These are phyloP conservation scores for Trachythela sp. DNA, from an alignment of 64 coral and sea anemone genomes.

Conservation along the genomic window DNA sequence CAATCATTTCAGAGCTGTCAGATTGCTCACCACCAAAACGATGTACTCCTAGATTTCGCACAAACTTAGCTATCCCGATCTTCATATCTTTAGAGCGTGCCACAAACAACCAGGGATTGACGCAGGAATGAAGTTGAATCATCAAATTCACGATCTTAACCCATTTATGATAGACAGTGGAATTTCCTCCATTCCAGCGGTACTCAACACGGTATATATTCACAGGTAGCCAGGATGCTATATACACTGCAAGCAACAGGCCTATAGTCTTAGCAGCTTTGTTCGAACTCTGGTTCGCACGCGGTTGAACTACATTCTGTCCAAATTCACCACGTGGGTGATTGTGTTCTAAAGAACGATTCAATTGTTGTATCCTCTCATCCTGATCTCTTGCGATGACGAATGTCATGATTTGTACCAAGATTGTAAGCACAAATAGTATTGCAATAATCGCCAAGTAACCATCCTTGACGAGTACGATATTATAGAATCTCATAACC, in stretches of 20 bases:
- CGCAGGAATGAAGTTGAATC: not conserved
- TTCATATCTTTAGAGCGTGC: not conserved
- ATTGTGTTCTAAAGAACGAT: not conserved
- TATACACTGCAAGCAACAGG: not conserved
- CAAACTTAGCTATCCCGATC: not conserved
- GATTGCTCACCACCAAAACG: not conserved
- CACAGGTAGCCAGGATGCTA: not conserved
- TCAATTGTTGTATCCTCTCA: not conserved
- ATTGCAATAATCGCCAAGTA: not conserved
- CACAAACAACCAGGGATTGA: not conserved
- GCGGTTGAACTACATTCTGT: not conserved
- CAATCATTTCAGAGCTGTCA: not conserved
- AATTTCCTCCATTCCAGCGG: not conserved
- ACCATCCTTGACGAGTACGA: not conserved
- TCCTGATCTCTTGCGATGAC: not conserved
- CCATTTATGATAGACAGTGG: conserved; percentile 8
- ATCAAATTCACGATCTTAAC: not conserved
- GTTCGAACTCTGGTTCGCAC: not conserved
- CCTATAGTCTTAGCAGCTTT: conserved; percentile 3
- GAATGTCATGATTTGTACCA: not conserved
- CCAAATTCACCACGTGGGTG: not conserved
- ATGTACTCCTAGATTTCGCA: not conserved
- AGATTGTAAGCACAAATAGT: not conserved
- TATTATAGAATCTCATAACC: not conserved
- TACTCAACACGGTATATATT: not conserved